Percentiles rank a stretch among this genome's conserved stretches.
These are phyloP conservation scores for Clistopyga incitator DNA, from an alignment of 2,888 invertebrate genomes.

Conservation along the genomic window DNA sequence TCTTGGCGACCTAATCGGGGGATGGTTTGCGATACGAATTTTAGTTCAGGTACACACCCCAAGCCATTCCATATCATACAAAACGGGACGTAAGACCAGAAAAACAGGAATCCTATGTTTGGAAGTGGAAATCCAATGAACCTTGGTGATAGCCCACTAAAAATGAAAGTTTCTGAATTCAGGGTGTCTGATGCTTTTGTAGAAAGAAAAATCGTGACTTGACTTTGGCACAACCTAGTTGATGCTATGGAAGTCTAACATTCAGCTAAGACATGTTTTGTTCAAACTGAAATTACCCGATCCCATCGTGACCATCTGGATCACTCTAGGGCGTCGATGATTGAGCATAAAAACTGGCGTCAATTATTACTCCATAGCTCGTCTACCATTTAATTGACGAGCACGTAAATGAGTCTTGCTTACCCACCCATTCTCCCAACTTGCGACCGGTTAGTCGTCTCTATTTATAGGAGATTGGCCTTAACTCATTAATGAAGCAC, in stretches of 20 bases:
- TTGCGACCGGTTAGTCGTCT: constrained; percentile 26
- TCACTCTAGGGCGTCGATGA: constrained; percentile 9
- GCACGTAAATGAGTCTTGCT: constrained; percentile 35
- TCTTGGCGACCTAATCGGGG: constrained; percentile 67
- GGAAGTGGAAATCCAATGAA: constrained; percentile 60
- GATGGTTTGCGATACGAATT: constrained; percentile 56
- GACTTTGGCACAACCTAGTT: constrained; percentile 18
- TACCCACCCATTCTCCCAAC: neutral
- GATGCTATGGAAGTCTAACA: neutral
- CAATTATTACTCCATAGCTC: constrained; percentile 23
- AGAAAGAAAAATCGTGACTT: constrained; percentile 57
- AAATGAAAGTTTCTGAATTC: neutral
- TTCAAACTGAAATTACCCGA: neutral
- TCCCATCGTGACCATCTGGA: too few relatives aligned
- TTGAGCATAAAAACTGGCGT: constrained; percentile 28
- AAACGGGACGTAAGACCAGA: too few relatives aligned
- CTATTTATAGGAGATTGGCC: constrained; percentile 68
- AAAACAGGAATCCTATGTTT: constrained; percentile 53
- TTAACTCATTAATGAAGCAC: constrained; percentile 67
- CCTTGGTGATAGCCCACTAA: constrained; percentile 41
- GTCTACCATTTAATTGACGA: constrained; percentile 18
- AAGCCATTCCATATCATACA: constrained; percentile 20
- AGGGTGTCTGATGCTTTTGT: constrained; percentile 32
- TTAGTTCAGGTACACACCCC: constrained; percentile 42
- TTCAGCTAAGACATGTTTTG: neutral